These are phyloP conservation scores for Chalcosyrphus nemorum DNA, from an alignment of 2,888 invertebrate genomes.

Conservation along the genomic window DNA sequence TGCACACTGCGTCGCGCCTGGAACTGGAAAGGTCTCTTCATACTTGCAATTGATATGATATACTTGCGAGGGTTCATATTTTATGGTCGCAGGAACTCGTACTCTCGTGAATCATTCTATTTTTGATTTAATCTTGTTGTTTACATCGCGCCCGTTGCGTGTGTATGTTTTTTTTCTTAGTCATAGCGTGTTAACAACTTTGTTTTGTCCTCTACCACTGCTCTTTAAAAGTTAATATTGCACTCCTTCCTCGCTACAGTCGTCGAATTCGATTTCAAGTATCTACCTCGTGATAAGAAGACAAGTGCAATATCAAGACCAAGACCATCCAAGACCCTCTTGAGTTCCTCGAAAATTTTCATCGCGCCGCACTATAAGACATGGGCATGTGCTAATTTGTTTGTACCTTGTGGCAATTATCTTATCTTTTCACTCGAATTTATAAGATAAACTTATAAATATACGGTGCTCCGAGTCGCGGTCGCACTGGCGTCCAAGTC, in stretches of 20 bases:
- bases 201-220: background rate
- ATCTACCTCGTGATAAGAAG: background rate
- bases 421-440: slow-evolving; percentile 25
- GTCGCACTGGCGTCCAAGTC: background rate
- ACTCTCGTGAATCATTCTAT: slow-evolving; percentile 8
- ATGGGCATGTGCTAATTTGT: slow-evolving; percentile 18
- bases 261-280: slow-evolving; percentile 10
- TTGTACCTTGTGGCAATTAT: slow-evolving; percentile 23
- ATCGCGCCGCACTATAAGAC: background rate
- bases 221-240: background rate
- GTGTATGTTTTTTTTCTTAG: background rate
- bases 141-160: slow-evolving; percentile 13
- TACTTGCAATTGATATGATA: slow-evolving; percentile 13
- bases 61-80: background rate
- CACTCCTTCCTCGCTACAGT: background rate
- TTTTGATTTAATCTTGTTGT: slow-evolving; percentile 31
- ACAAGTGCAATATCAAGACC: slow-evolving; percentile 8
- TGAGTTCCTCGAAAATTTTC: background rate
- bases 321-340: background rate
- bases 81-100: no score
- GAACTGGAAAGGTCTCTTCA: background rate
- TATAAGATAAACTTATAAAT: slow-evolving; percentile 24
- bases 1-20: background rate
- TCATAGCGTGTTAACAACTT: background rate
- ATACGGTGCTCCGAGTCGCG: background rate